Percentiles rank a stretch among this genome's conserved stretches.
phyloP scores from a whole-genome alignment of 2,888 invertebrate species.

The Melieria omissa region DNA sequence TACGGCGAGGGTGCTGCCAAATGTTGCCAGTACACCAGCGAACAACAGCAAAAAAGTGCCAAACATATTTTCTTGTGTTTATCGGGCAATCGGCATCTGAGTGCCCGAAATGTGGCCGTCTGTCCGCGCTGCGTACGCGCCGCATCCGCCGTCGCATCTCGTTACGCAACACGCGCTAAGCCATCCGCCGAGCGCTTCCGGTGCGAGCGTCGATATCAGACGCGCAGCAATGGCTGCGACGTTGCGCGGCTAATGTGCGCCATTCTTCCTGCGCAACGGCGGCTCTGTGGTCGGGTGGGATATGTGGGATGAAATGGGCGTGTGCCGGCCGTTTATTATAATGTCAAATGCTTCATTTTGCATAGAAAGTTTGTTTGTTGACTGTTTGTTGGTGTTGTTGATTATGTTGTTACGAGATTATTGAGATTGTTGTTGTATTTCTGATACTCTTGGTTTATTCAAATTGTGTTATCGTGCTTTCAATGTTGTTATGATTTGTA shows the following conservation, averaged over 20 bases:
- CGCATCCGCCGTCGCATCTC: slow-evolving; percentile 40
- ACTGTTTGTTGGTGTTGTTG: slow-evolving; percentile 12
- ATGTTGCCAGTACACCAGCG: background rate
- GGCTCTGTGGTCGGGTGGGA: background rate
- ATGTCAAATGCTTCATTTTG: slow-evolving; percentile 42
- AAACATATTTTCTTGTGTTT: slow-evolving; percentile 38
- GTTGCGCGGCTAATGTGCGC: background rate
- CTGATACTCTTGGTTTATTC: too few relatives aligned
- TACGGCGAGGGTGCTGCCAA: slow-evolving; percentile 4
- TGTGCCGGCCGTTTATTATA: slow-evolving; percentile 64
- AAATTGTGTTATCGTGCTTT: too few relatives aligned
- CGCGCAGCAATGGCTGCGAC: slow-evolving; percentile 21
- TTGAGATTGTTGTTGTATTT: background rate
- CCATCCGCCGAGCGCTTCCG: slow-evolving; percentile 52
- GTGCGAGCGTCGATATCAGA: slow-evolving; percentile 44
- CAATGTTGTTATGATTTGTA: too few relatives aligned
- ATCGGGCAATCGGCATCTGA: slow-evolving; percentile 25
- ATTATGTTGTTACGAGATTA: background rate
- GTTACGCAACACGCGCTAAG: slow-evolving; percentile 51
- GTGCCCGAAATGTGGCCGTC: background rate
- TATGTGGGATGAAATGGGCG: slow-evolving; percentile 55
- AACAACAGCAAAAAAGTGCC: slow-evolving; percentile 14
- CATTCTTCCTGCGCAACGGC: background rate
- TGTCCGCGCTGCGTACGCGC: background rate
- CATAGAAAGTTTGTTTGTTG: slow-evolving; percentile 34